Conservation (phyloP, 2,888 invertebrate genomes). For the Synergus itoensis region DNA sequence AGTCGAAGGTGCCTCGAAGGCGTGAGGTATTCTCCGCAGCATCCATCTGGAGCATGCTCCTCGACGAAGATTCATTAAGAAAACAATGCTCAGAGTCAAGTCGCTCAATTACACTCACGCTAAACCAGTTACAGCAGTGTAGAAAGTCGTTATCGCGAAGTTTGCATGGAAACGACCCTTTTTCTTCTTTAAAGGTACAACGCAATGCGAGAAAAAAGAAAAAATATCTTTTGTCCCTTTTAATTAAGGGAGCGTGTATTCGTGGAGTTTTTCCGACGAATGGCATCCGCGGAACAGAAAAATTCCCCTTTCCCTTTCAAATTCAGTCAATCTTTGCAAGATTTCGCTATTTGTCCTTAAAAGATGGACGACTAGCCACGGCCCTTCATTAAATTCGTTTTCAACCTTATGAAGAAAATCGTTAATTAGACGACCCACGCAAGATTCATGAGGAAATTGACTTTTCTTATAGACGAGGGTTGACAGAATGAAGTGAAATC, state of each 20-base stretch:
- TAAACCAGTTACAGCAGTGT: slow-evolving; percentile 22
- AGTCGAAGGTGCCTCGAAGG: slow-evolving; percentile 24
- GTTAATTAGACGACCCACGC: background rate
- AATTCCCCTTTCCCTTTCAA: no score
- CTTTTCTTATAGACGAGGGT: slow-evolving; percentile 25
- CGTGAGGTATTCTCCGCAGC: slow-evolving; percentile 17
- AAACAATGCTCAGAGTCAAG: slow-evolving; percentile 33
- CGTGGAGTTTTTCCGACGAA: no score
- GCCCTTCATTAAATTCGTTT: no score
- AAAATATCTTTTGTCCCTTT: background rate
- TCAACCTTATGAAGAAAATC: background rate
- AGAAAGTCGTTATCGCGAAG: slow-evolving; percentile 12
- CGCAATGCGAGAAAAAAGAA: background rate
- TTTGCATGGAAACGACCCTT: background rate
- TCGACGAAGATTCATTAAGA: slow-evolving; percentile 39
- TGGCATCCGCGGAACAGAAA: no score
- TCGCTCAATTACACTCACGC: slow-evolving; percentile 30
- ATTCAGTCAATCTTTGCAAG: no score
- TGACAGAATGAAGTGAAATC: slow-evolving; percentile 51
- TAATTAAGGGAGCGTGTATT: no score
- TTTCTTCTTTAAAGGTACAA: background rate
- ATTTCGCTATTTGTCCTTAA: no score
- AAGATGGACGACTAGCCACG: no score
- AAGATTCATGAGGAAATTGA: background rate
- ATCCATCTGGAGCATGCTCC: slow-evolving; percentile 28